Evolutionary conservation across 2,888 invertebrate genomes (phyloP), one percentile per base, ranked within the genome.

Genomic region (Cerceris ruficornis): DNA sequence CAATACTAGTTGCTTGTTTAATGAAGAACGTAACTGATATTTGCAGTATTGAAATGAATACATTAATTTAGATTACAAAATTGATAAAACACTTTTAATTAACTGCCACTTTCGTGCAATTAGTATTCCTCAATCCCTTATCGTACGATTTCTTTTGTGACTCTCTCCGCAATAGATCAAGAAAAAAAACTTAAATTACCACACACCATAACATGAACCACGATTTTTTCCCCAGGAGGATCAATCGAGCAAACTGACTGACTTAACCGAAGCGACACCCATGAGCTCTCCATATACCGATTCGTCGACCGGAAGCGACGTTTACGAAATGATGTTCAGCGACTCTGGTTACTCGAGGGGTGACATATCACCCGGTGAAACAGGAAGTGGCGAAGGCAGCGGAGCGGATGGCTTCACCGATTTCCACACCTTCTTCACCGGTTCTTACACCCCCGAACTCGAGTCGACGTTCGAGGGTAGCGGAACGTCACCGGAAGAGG

Each of bases 321-420:
- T 82, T 7, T 82, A 88, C n/a, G 90, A 91, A 6, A 81, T 72
- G 49, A 92, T 92, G 92, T 86, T 88, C 66, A 91, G 91, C 59
- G 92, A 92, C 55, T 78, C 60, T 0, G 66, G 57, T 1, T 49
- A 46, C n/a, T 77, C 64, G 15, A 88, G 86, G 55, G 91, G 92
- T 11, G 92, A 92, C 64, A 88, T 90, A 60, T 77, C 88, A 14
- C 82, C 86, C 0, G 85, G 87, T 0, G 89, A 89, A 8, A 73
- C 72, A 2, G 90, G 88, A 58, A 91, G 88, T 66, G 90, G 88
- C 8, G 85, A 84, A 42, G 84, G 87, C 15, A 88, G 86, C 52
- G 86, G 85, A 42, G 66, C 78, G 8, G 83, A 79, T 2, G 75
- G 84, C 0, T 87, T 84, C 28, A 83, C 83, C 8, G 70, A 83